phyloP scores from a whole-genome alignment of 30 jellyfish, hydroid and myxozoan genomes.

The Pelagia noctiluca region DNA sequence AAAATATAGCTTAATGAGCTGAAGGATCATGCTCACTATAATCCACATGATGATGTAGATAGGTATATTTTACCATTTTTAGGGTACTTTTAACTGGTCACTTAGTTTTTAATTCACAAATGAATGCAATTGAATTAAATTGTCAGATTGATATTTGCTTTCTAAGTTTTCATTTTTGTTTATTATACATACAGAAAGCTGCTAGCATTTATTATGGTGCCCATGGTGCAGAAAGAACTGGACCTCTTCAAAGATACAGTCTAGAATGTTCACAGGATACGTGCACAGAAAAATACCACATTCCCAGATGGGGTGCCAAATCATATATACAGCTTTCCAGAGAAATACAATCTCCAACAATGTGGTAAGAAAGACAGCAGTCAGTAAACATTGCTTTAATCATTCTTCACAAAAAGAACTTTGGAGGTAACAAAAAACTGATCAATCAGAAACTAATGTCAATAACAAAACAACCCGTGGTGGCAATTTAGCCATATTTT shows the following conservation, averaged over 20 bases:
- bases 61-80: slow-evolving; percentile 10
- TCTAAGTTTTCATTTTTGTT: neutral
- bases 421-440: neutral
- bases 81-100: neutral
- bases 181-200: neutral
- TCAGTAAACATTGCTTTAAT: neutral
- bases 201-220: slow-evolving; percentile 32
- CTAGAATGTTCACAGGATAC: slow-evolving; percentile 53
- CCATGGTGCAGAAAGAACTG: slow-evolving; percentile 5
- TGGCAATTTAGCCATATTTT: neutral
- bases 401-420: neutral
- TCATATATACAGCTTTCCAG: slow-evolving; percentile 64
- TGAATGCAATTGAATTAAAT: neutral
- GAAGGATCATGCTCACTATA: neutral
- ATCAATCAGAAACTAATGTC: neutral
- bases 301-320: slow-evolving; percentile 62
- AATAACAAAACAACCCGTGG: neutral
- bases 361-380: slow-evolving; percentile 32
- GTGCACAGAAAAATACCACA: slow-evolving; percentile 44
- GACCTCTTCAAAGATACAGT: slow-evolving; percentile 32
- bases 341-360: slow-evolving; percentile 27
- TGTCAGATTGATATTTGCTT: neutral
- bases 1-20: neutral
- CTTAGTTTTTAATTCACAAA: neutral
- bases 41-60: slow-evolving; percentile 15